These are phyloP conservation scores for Lagopus muta DNA, from an alignment of 2,113 vertebrate species.

Conservation along the genomic window DNA sequence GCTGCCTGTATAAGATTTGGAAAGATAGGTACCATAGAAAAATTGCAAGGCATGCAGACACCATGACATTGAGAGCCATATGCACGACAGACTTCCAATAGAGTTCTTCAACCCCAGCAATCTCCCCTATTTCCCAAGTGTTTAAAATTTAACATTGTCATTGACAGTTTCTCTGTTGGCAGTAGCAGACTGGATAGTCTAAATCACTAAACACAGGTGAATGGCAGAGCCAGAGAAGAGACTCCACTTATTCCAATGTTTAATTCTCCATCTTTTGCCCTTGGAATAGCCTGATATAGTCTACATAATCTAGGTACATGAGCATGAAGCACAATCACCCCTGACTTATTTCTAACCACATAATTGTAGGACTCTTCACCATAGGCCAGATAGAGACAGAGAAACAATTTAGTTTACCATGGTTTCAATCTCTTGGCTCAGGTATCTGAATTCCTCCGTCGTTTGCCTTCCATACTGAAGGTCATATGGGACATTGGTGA, in stretches of 20 bases:
- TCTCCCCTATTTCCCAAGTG: not conserved
- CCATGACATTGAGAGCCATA: not conserved
- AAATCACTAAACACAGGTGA: not conserved
- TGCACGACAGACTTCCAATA: not conserved
- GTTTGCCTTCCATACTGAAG: conserved; percentile 62
- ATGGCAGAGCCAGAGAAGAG: not conserved
- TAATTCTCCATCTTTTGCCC: no score
- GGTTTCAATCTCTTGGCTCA: conserved; percentile 66
- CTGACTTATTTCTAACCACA: not conserved
- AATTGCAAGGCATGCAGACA: not conserved
- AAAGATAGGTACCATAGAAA: not conserved
- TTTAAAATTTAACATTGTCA: not conserved
- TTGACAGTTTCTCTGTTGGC: not conserved
- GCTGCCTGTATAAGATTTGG: not conserved
- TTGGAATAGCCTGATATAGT: not conserved
- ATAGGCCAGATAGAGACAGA: not conserved
- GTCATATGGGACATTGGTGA: conserved; percentile 62
- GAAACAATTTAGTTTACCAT: conserved; percentile 64
- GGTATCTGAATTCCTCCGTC: conserved; percentile 58
- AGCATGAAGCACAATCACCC: not conserved
- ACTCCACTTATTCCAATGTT: not conserved
- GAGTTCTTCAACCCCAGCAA: not conserved
- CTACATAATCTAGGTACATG: not conserved
- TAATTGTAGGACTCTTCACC: not conserved
- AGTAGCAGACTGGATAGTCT: not conserved